Evolutionary conservation across 2,888 invertebrate genomes (phyloP), one percentile per base, ranked within the genome.

Genomic region (Anticlea derivata): DNA sequence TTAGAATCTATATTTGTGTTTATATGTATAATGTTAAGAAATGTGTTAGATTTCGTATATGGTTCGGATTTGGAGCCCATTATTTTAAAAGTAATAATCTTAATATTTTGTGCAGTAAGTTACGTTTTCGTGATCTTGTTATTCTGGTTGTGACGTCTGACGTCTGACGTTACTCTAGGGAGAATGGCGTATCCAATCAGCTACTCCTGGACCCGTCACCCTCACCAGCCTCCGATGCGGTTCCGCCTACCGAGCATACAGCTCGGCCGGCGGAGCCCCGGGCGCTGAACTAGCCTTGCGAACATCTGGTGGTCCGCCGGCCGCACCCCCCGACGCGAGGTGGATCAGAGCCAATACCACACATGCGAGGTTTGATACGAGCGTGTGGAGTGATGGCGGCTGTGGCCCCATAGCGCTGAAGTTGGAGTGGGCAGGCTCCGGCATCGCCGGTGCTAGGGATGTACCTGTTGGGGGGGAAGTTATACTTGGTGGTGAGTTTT

Each of bases 331-430:
- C 54, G 95, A 95, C 71, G 93, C 93, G 13, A 94, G 96, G 66
- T 93, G 97, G 75, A 92, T 97, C 50, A 89, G 93, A 54, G 93
- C 95, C 0, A 98, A 97, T 78, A 92, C 96, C 5, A 96, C 96
- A 0, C 95, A 95, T 56, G 94, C 96, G 7, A 93, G 94, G 61
- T 92, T 98, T 47, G 95, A 96, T 73, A 92, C 97, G 37, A 93
- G 93, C 55, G 92, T 94, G 27, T 98, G 97, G 97, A 94, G 94
- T 51, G 95, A 95, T 72, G 95, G 96, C 0, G 96, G 96, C 7
- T 98, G 98, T 81, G 94, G 95, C 0, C 95, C 98, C 53, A 93
- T 93, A 40, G 94, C 95, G 57, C 94, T 96, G 77, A 94, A 95
- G 40, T 92, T 97, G 11, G 95, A 96, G 75, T 94, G 90, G 90